Conservation (phyloP, 2,888 invertebrate species). For the Metellina segmentata region DNA sequence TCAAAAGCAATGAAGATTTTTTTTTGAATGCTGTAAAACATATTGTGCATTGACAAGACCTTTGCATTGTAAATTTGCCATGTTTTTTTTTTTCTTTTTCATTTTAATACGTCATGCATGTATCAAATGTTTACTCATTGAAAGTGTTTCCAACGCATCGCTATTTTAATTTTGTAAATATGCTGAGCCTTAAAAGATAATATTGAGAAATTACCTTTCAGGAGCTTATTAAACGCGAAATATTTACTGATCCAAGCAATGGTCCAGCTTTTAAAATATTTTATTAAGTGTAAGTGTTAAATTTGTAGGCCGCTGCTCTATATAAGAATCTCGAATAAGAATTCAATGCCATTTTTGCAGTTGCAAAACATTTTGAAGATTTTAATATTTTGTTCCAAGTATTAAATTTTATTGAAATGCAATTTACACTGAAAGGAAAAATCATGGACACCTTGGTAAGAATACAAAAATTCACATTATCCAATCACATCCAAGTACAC, state of each 20-base stretch:
- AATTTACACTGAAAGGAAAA: no score
- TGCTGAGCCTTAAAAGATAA: not conserved
- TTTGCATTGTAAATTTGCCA: not conserved
- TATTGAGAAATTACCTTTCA: not conserved
- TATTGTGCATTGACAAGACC: not conserved
- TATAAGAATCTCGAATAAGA: no score
- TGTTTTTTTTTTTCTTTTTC: not conserved
- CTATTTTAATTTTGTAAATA: not conserved
- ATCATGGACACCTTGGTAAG: no score
- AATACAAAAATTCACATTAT: no score
- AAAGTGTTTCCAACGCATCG: not conserved
- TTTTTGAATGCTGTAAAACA: not conserved
- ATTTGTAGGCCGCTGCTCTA: no score
- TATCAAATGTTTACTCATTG: not conserved
- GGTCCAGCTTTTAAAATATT: no score
- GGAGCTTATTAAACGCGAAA: not conserved
- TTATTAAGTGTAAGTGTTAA: no score
- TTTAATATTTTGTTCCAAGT: no score
- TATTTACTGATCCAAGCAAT: not conserved
- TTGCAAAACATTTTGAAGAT: no score
- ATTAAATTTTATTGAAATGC: no score
- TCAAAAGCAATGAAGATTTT: not conserved
- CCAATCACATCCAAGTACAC: no score
- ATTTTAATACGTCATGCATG: not conserved
- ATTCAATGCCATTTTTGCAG: no score